Conservation (phyloP, 2,797 vertebrate genomes). For the Otolemur crassicaudatus region DNA sequence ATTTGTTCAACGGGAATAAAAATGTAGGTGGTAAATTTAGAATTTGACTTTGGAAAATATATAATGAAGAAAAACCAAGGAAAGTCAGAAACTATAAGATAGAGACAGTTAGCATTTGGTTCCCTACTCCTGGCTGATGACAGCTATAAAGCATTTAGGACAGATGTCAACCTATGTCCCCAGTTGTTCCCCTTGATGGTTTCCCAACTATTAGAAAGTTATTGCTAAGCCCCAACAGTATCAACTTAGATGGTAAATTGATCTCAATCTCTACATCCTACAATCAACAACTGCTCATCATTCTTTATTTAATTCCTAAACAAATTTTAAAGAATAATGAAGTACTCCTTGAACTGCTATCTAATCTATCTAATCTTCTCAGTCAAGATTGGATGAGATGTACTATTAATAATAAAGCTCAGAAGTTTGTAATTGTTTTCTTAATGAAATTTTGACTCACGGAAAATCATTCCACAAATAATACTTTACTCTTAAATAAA, state of each 20-base stretch:
- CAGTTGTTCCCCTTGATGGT: neutral
- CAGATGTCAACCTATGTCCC: neutral
- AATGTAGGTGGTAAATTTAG: neutral
- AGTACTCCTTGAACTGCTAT: neutral
- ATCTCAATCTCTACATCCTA: neutral
- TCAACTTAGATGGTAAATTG: neutral
- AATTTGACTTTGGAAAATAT: neutral
- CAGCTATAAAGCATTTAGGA: neutral
- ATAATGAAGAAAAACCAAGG: neutral
- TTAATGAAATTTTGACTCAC: neutral
- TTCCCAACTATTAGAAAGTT: neutral
- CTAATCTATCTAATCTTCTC: neutral
- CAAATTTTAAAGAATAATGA: neutral
- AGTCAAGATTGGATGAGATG: neutral
- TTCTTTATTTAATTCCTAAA: neutral
- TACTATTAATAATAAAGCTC: neutral
- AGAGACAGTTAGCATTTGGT: neutral
- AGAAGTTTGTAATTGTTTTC: neutral
- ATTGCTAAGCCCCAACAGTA: neutral
- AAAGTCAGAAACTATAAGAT: neutral
- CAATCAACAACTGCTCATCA: neutral
- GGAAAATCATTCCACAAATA: neutral
- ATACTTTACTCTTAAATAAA: neutral
- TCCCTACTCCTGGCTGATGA: neutral
- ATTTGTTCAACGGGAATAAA: conserved; percentile 33